Conservation (phyloP, 2,888 invertebrate species). For the Synanthedon formicaeformis region DNA sequence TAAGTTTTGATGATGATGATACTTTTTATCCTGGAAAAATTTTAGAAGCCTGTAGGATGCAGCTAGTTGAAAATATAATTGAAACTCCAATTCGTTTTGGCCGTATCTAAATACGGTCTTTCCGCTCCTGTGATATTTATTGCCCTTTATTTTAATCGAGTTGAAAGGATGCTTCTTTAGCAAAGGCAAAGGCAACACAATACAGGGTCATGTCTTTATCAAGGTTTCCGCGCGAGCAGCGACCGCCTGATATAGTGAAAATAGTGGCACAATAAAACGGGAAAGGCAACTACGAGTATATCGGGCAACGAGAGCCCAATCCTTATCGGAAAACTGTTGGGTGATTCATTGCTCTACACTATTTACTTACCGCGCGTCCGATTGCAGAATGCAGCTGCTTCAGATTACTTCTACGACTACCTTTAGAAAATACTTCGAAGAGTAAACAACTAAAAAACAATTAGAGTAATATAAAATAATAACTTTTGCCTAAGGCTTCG, state of each 20-base stretch:
- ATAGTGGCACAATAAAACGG: constrained; percentile 65
- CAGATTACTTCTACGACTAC: constrained; percentile 11
- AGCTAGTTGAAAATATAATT: too few relatives aligned
- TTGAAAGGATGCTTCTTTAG: background rate
- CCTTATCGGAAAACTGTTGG: constrained; percentile 62
- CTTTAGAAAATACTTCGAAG: too few relatives aligned
- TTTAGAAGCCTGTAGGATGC: too few relatives aligned
- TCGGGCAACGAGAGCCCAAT: constrained; percentile 37
- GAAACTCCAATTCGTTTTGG: too few relatives aligned
- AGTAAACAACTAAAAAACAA: too few relatives aligned
- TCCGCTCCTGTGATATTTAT: too few relatives aligned
- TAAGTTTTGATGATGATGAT: too few relatives aligned
- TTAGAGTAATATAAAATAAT: too few relatives aligned
- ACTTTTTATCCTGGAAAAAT: too few relatives aligned
- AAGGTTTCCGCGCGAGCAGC: constrained; percentile 60
- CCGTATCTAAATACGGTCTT: too few relatives aligned
- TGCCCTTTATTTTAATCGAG: background rate
- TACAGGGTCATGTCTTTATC: constrained; percentile 48
- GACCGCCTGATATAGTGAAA: constrained; percentile 56
- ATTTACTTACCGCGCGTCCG: constrained; percentile 39
- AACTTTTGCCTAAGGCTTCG: too few relatives aligned
- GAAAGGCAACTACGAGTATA: constrained; percentile 25
- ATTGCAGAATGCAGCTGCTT: constrained; percentile 14
- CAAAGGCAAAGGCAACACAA: background rate
- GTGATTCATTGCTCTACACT: constrained; percentile 53